A percentile compares a stretch with the other conserved stretches of the same genome.
Evolutionary conservation across 2,888 invertebrate genomes (phyloP).

Genomic region (Rotaria macrura): DNA sequence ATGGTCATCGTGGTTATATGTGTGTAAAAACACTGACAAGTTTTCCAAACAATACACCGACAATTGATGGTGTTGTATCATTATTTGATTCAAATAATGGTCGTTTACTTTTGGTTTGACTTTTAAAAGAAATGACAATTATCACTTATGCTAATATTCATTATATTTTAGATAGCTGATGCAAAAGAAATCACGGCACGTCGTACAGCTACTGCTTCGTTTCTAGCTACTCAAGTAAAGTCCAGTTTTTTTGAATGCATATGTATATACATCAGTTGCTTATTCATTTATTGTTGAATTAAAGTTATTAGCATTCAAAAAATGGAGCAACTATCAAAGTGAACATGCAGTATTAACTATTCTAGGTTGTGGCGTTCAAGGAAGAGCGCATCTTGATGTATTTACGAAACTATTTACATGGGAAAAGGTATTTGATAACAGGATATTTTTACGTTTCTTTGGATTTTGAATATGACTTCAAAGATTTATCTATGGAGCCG

Average conservation of each 20-base stretch:
- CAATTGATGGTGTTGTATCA: neutral
- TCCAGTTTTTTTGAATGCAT: neutral
- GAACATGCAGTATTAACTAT: neutral
- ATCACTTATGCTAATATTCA: neutral
- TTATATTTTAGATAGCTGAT: slow-evolving; percentile 7
- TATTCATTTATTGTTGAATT: neutral
- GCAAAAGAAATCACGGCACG: slow-evolving; percentile 4
- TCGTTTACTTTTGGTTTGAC: neutral
- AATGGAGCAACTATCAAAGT: neutral
- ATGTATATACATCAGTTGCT: too few relatives aligned
- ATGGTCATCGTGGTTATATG: neutral
- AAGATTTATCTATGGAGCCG: slow-evolving; percentile 13
- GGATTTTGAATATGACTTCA: neutral
- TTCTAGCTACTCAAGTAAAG: neutral
- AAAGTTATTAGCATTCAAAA: neutral
- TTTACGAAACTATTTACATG: slow-evolving; percentile 4
- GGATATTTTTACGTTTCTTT: neutral
- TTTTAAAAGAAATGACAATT: neutral
- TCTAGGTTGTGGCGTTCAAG: slow-evolving; percentile 14
- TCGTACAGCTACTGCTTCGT: neutral
- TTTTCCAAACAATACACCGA: neutral
- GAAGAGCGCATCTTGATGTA: neutral
- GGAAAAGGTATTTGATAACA: neutral
- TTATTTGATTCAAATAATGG: slow-evolving; percentile 10
- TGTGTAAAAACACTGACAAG: neutral